phyloP scores from a whole-genome alignment of 2,797 vertebrate species.

The Allochrocebus solatus region DNA sequence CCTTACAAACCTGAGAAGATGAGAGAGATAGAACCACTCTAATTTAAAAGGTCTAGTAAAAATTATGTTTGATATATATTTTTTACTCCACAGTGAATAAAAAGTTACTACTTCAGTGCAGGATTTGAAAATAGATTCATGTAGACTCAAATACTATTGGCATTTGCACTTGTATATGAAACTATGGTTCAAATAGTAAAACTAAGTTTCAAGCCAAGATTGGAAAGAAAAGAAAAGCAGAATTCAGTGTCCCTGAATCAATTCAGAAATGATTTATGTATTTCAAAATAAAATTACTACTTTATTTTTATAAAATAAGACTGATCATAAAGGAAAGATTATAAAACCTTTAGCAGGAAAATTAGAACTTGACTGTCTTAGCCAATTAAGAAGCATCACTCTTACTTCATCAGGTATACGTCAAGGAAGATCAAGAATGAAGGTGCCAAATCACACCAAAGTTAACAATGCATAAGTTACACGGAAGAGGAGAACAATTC shows the following conservation, averaged over 20 bases:
- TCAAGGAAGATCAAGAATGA: conserved; percentile 24
- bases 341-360: not conserved
- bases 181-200: not conserved
- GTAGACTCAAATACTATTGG: not conserved
- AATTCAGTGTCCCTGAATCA: conserved; percentile 40
- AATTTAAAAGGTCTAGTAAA: not conserved
- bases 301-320: conserved; percentile 18
- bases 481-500: conserved; percentile 40
- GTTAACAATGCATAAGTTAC: conserved; percentile 43
- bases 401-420: not conserved
- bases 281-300: conserved; percentile 41
- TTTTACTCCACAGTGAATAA: conserved; percentile 43
- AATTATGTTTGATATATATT: not conserved
- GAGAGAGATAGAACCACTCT: not conserved
- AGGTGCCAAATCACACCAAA: conserved; percentile 9
- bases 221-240: conserved; percentile 1
- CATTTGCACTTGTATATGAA: conserved; percentile 36
- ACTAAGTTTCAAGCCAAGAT: not conserved
- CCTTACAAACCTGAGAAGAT: conserved; percentile 21
- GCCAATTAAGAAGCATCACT: not conserved
- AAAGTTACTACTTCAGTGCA: not conserved
- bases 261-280: not conserved
- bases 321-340: not conserved
- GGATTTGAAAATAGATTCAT: not conserved
- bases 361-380: not conserved